These are phyloP conservation scores for Mesaphorura yosii DNA, from an alignment of 1,140 invertebrate species.

Conservation along the genomic window DNA sequence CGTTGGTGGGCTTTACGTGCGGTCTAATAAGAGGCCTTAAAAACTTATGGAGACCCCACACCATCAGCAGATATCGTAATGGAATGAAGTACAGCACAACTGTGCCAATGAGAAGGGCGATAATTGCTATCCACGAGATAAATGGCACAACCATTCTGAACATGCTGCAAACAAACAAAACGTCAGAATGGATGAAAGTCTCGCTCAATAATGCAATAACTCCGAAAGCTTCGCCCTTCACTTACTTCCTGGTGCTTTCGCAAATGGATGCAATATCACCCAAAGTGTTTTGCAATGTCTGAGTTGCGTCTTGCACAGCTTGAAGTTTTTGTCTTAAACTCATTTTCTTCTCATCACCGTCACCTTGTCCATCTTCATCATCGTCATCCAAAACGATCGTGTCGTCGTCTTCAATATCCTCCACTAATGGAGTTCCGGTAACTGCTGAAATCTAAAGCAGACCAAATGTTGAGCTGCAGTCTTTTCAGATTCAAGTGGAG, in stretches of 20 bases:
- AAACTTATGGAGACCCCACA: slow-evolving; percentile 98
- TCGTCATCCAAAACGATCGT: slow-evolving; percentile 30
- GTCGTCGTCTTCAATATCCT: slow-evolving; percentile 51
- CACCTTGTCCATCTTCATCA: slow-evolving; percentile 34
- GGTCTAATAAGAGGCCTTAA: slow-evolving; percentile 83
- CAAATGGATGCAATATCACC: slow-evolving; percentile 82
- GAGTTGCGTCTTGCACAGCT: slow-evolving; percentile 88
- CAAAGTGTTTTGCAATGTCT: slow-evolving; percentile 86
- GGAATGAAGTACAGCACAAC: slow-evolving; percentile 83
- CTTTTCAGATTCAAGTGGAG: background rate
- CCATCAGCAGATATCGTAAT: slow-evolving; percentile 76
- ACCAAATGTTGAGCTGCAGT: slow-evolving; percentile 1
- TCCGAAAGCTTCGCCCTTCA: slow-evolving; percentile 8
- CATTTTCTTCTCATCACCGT: slow-evolving; percentile 79
- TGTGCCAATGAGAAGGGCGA: slow-evolving; percentile 38
- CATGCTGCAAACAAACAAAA: slow-evolving; percentile 51
- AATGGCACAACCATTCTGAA: slow-evolving; percentile 97
- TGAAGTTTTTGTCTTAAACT: slow-evolving; percentile 84
- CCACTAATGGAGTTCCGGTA: slow-evolving; percentile 38
- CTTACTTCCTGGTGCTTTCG: slow-evolving; percentile 87
- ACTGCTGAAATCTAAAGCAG: slow-evolving; percentile 30
- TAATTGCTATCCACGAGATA: slow-evolving; percentile 80
- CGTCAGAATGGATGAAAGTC: background rate
- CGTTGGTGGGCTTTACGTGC: slow-evolving; percentile 92
- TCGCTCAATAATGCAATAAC: background rate